Evolutionary conservation across 2,113 vertebrate species (phyloP).

Genomic region (Campylomormyrus tamandua): DNA sequence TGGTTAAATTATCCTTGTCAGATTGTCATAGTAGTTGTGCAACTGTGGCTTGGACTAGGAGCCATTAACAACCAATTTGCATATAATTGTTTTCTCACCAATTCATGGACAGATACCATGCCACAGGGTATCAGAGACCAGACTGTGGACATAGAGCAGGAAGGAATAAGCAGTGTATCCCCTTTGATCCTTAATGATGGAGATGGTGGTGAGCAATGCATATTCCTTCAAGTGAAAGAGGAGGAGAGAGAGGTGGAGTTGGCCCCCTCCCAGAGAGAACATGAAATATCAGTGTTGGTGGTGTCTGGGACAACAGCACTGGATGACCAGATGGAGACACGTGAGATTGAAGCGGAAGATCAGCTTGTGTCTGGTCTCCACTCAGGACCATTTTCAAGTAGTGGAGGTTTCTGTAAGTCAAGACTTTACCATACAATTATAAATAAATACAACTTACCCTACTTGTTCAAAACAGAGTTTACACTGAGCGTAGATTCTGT

Average conservation of each 20-base stretch:
- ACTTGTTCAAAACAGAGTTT: neutral
- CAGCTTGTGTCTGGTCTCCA: neutral
- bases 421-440: neutral
- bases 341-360: neutral
- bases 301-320: conserved; percentile 17
- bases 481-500: neutral
- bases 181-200: conserved; percentile 28
- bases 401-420: conserved; percentile 12
- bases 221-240: conserved; percentile 65
- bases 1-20: neutral
- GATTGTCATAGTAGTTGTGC: neutral
- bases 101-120: neutral
- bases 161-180: conserved; percentile 17
- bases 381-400: conserved; percentile 3
- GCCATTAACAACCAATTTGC: neutral
- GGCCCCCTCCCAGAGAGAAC: conserved; percentile 34
- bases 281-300: conserved; percentile 9
- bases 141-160: conserved; percentile 9
- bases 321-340: conserved; percentile 21
- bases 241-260: conserved; percentile 57
- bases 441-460: neutral
- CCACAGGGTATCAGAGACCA: conserved; percentile 33
- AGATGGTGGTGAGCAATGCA: conserved; percentile 49
- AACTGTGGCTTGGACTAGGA: neutral
- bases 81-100: neutral